Conservation (phyloP, 2,797 vertebrate species). For the Sebastes itinus region DNA sequence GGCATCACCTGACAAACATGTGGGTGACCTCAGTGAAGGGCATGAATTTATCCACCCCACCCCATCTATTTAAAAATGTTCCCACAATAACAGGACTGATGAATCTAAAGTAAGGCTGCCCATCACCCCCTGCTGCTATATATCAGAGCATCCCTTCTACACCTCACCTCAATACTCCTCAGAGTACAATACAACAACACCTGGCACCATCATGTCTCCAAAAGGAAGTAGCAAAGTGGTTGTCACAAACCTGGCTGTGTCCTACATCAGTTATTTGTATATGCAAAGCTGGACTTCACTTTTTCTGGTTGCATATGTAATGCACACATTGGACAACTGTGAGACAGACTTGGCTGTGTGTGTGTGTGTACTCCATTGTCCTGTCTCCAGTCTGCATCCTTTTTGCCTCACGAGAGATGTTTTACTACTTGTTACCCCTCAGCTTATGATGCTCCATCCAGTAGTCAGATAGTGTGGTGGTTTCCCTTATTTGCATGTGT, state of each 20-base stretch:
- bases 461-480: background rate
- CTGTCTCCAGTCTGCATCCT: background rate
- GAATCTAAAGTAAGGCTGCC: background rate
- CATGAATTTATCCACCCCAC: conserved; percentile 28
- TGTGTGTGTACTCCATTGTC: background rate
- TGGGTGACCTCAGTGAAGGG: conserved; percentile 69
- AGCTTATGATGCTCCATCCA: background rate
- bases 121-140: background rate
- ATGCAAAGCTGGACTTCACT: background rate
- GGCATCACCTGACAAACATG: conserved; percentile 52
- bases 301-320: background rate
- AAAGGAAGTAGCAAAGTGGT: background rate
- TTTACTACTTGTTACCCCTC: background rate
- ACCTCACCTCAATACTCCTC: conserved; percentile 1
- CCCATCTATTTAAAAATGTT: background rate
- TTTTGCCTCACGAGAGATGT: background rate
- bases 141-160: conserved; percentile 15
- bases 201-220: background rate
- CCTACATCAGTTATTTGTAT: background rate
- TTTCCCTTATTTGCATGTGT: conserved; percentile 1
- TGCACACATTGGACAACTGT: background rate
- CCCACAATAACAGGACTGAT: conserved; percentile 1
- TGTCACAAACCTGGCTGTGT: background rate
- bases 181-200: background rate
- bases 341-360: background rate